phyloP scores from a whole-genome alignment of 2,888 invertebrate species.

The Hedya salicella region DNA sequence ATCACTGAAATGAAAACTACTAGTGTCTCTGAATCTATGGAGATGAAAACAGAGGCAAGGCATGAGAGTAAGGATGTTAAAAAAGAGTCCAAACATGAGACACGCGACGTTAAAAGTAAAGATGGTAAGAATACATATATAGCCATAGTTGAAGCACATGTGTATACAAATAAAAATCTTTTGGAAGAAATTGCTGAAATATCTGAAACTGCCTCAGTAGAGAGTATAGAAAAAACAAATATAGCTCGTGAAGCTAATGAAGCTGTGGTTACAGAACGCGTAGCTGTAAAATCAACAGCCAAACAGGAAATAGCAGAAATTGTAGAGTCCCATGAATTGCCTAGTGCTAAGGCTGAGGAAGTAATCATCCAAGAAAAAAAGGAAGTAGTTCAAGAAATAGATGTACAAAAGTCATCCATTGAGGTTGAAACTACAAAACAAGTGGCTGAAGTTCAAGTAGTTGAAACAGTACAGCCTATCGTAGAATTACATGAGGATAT shows the following conservation, averaged over 20 bases:
- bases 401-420: slow-evolving; percentile 7
- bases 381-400: slow-evolving; percentile 40
- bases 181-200: slow-evolving; percentile 62
- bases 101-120: slow-evolving; percentile 50
- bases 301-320: slow-evolving; percentile 50
- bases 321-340: slow-evolving; percentile 49
- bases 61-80: slow-evolving; percentile 53
- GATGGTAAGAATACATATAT: slow-evolving; percentile 67
- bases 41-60: slow-evolving; percentile 39
- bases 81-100: slow-evolving; percentile 54
- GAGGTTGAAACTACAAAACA: slow-evolving; percentile 44
- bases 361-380: slow-evolving; percentile 50
- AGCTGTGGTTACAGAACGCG: slow-evolving; percentile 47
- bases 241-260: slow-evolving; percentile 50
- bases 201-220: slow-evolving; percentile 60
- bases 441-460: slow-evolving; percentile 9
- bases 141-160: slow-evolving; percentile 77
- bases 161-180: slow-evolving; percentile 75
- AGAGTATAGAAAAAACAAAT: slow-evolving; percentile 58
- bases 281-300: slow-evolving; percentile 50
- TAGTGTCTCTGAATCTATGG: slow-evolving; percentile 18
- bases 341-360: slow-evolving; percentile 48
- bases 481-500: slow-evolving; percentile 46
- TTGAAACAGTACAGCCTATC: slow-evolving; percentile 34
- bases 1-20: slow-evolving; percentile 49